Evolutionary conservation across 2,888 invertebrate species (phyloP), one percentile per base, ranked within the genome.

Genomic region (Harmothoe impar): DNA sequence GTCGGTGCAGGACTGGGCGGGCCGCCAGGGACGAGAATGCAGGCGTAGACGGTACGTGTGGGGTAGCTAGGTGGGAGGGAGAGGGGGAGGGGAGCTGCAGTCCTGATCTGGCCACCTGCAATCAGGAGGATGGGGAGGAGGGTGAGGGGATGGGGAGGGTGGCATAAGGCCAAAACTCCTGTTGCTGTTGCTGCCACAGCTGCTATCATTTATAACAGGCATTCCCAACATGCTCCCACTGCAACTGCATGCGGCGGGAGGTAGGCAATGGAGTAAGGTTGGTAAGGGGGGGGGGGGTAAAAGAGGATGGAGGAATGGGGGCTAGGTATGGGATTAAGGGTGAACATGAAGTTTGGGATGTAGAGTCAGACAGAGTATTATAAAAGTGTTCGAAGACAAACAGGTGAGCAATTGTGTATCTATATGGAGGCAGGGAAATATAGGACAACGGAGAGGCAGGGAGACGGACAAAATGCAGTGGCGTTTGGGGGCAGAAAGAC

Each of bases 151-250:
- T n/a, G 62, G 62, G 7, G 62, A n/a, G 23, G 23, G n/a, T 62
- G 62, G 62, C 62, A 62, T n/a, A n/a, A 23, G 72, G 25, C 29
- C 72, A 29, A n/a, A 25, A 15, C 72, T 72, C 72, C 72, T 72
- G 29, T 29, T 72, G 72, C 72, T 72, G 29, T 29, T 72, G 72
- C 72, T 72, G 72, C 72, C 72, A 62, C 62, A 20, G 62, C 62
- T 62, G 62, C 62, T 20, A n/a, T n/a, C n/a, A n/a, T 15, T 62
- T n/a, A 20, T 62, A 43, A n/a, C 62, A 62, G 62, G 23, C 15
- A n/a, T n/a, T n/a, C 62, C 62, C 23, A 62, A 62, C 62, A 12
- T n/a, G 62, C 62, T 62, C 62, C 20, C 62, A 62, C 62, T 62
- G 62, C 62, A 62, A n/a, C 62, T 62, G 62, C 62, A n/a, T 62